Base-by-base conservation (phyloP, 2,888 invertebrate genomes). In the Caenorhabditis panamensis region DNA sequence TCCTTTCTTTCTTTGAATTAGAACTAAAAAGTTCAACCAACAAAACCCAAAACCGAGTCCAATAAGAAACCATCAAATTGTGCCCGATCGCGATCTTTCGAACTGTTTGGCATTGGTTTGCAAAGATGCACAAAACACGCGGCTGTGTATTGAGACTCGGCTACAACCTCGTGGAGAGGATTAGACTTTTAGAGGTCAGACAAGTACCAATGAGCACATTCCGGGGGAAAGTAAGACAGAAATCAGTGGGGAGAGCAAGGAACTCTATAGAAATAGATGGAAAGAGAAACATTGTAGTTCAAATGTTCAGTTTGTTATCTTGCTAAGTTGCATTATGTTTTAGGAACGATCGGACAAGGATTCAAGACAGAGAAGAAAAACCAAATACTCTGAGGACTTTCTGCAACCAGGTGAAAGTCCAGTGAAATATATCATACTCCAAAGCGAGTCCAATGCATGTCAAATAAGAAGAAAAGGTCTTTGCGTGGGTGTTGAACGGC, bases 161-260 rank as follows among this genome's bases (percentile, higher is more conserved):
- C 31, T 9, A 36, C 56, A 26, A 24, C 24, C n/a, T 53, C 53
- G 49, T 53, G 36, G 28, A 54, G 2, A 13, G 41, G 62, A 44
- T 71, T 71, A 61, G 41, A 63, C 71, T 71, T 63, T 63, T 63
- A 53, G 36, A 72, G 72, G 72, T 72, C 72, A 72, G n/a, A 6
- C 13, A 56, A 58, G 36, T 64, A 73, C 64, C 73, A 73, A 59
- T 73, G 73, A 73, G 73, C 73, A 73, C 58, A 58, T 64, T 64
- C 51, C n/a, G 4, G n/a, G n/a, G 5, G 6, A 47, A 2, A 18
- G 18, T 18, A 3, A 18, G 47, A 20, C n/a, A 47, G 18, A 47
- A n/a, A n/a, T 47, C 47, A 20, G 31, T 31, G 4, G 31, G 31
- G 9, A 31, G 31, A n/a, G 31, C 9, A 31, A 4, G 18, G 18